Evolutionary conservation across 2,888 invertebrate species (phyloP).

Genomic region (Lasioglossum zephyrum): DNA sequence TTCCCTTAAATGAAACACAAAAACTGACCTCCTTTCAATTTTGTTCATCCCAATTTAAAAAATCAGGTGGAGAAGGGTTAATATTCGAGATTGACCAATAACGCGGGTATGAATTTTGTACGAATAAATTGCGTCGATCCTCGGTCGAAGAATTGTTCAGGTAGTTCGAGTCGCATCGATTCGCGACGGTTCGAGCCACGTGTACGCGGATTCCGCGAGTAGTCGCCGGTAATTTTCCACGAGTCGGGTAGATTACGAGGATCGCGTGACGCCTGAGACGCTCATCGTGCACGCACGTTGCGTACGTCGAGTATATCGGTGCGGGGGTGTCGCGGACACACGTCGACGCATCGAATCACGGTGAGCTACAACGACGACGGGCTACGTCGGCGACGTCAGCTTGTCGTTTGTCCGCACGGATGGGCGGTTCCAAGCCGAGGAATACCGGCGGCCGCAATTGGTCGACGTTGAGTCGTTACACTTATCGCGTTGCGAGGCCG

Average conservation of each 20-base stretch:
- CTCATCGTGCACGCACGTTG: conserved; percentile 15
- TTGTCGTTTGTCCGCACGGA: conserved; percentile 73
- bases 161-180: not conserved
- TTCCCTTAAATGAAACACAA: too few species aligned
- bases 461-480: conserved; percentile 78
- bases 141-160: too few species aligned
- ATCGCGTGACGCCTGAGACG: conserved; percentile 45
- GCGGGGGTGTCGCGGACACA: conserved; percentile 31
- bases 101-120: too few species aligned
- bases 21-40: too few species aligned
- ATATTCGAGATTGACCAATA: too few species aligned
- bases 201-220: not conserved
- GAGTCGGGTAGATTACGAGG: conserved; percentile 56
- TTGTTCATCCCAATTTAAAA: too few species aligned
- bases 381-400: conserved; percentile 40
- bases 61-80: too few species aligned
- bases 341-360: conserved; percentile 34
- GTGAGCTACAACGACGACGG: conserved; percentile 42
- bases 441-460: conserved; percentile 80
- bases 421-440: conserved; percentile 78
- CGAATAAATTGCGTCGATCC: not conserved
- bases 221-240: conserved; percentile 74
- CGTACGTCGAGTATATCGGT: not conserved
- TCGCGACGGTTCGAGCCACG: conserved; percentile 1
- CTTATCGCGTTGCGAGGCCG: conserved; percentile 78